These are phyloP conservation scores for Plodia interpunctella DNA, from an alignment of 1,140 invertebrate genomes.

Conservation along the genomic window DNA sequence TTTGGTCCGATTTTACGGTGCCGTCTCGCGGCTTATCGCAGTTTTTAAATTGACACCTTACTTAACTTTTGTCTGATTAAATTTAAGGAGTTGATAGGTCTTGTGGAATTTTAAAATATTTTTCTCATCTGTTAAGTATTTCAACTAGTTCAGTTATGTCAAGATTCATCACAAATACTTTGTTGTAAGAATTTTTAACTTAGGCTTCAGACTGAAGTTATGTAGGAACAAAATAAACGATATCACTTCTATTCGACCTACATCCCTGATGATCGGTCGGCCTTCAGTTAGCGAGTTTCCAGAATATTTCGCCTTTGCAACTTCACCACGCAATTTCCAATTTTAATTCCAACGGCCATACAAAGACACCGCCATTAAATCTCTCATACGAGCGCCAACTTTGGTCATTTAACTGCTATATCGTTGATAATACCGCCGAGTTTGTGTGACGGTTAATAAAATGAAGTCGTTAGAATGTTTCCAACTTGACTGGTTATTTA, in stretches of 20 bases:
- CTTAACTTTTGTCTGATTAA: background rate
- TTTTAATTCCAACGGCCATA: slow-evolving; percentile 22
- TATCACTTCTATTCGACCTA: background rate
- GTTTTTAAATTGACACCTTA: slow-evolving; percentile 3
- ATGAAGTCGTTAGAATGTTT: slow-evolving; percentile 10
- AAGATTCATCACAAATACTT: no score
- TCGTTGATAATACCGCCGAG: slow-evolving; percentile 25
- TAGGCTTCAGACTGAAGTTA: no score
- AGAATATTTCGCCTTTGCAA: slow-evolving; percentile 18
- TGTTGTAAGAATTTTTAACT: no score
- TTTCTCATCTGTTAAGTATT: no score
- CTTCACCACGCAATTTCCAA: slow-evolving; percentile 14
- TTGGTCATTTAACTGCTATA: slow-evolving; percentile 27
- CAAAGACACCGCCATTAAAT: slow-evolving; percentile 24
- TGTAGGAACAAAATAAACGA: background rate
- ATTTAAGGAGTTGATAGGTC: background rate
- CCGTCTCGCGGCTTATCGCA: slow-evolving; percentile 14
- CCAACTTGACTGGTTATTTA: background rate
- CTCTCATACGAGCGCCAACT: slow-evolving; percentile 24
- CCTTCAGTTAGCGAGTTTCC: background rate
- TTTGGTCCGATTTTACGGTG: slow-evolving; percentile 16
- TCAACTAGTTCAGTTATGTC: no score
- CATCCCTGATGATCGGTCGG: background rate
- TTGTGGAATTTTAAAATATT: no score
- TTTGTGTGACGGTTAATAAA: slow-evolving; percentile 21